These are phyloP conservation scores for Odobenus rosmarus DNA, from an alignment of 2,113 vertebrate genomes.

Conservation along the genomic window DNA sequence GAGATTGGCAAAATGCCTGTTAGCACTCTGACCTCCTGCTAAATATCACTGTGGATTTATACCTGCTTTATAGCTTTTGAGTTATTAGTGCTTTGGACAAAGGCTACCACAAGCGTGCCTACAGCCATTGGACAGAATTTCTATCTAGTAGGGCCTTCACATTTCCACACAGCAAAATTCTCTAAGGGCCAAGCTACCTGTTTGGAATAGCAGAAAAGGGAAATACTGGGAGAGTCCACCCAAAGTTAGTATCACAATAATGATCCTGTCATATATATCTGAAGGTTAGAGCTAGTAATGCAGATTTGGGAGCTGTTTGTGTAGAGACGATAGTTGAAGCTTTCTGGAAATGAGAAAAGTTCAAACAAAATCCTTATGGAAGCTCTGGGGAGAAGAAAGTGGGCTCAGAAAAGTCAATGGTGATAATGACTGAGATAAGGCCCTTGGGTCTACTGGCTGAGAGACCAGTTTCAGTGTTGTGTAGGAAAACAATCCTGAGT, in stretches of 20 bases:
- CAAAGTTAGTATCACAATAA: not conserved
- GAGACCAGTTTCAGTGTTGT: not conserved
- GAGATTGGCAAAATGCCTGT: constrained; percentile 8
- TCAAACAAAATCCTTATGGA: not conserved
- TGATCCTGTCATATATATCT: not conserved
- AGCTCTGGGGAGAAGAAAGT: not conserved
- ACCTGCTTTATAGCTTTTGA: constrained; percentile 9
- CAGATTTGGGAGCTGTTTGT: not conserved
- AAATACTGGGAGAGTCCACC: not conserved
- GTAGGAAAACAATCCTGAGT: not conserved
- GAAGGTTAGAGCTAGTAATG: not conserved
- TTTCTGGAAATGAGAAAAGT: not conserved
- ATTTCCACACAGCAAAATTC: not conserved
- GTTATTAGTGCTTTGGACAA: not conserved
- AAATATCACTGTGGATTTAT: not conserved
- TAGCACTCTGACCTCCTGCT: constrained; percentile 45
- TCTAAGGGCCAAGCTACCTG: not conserved
- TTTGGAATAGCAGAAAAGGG: not conserved
- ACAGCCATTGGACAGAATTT: not conserved
- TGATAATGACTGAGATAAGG: not conserved
- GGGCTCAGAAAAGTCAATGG: not conserved
- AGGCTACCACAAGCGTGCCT: not conserved
- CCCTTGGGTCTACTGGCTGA: not conserved
- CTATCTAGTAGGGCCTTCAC: not conserved
- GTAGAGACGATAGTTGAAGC: not conserved